Conservation (phyloP, 2,113 vertebrate species). For the Paratilapia polleni region DNA sequence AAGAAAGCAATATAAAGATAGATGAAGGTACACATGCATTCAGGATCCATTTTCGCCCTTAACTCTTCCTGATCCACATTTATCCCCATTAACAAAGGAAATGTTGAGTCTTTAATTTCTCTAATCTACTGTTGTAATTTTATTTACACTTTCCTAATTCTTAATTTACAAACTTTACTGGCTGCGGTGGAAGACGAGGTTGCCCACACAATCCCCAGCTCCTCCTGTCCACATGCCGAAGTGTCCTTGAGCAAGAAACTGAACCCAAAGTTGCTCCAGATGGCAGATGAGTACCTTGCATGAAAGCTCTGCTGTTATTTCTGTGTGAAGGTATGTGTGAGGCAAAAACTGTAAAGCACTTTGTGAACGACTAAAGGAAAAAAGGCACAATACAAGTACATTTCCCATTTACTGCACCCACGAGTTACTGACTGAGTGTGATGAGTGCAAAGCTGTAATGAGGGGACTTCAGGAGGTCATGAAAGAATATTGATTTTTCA, state of each 20-base stretch:
- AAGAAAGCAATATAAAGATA: not conserved
- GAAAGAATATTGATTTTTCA: not conserved
- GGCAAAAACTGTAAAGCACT: not conserved
- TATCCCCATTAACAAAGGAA: not conserved
- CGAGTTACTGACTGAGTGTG: not conserved
- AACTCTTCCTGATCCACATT: not conserved
- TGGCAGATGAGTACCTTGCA: not conserved
- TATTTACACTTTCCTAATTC: not conserved
- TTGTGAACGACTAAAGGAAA: not conserved
- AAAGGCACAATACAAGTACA: not conserved
- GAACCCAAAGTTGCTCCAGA: not conserved
- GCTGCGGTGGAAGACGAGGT: not conserved
- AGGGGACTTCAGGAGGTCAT: not conserved
- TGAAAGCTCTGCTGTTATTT: not conserved
- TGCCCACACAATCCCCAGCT: not conserved
- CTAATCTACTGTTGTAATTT: not conserved
- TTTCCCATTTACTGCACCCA: not conserved
- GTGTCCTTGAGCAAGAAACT: not conserved
- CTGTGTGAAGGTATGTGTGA: not conserved
- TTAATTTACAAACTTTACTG: not conserved
- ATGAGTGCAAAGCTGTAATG: not conserved
- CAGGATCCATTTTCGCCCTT: not conserved
- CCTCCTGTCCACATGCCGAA: not conserved
- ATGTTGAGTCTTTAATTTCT: not conserved
- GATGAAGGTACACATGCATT: not conserved